These are phyloP conservation scores for Neolamprologus longior DNA, from an alignment of 2,113 vertebrate genomes.

Conservation along the genomic window DNA sequence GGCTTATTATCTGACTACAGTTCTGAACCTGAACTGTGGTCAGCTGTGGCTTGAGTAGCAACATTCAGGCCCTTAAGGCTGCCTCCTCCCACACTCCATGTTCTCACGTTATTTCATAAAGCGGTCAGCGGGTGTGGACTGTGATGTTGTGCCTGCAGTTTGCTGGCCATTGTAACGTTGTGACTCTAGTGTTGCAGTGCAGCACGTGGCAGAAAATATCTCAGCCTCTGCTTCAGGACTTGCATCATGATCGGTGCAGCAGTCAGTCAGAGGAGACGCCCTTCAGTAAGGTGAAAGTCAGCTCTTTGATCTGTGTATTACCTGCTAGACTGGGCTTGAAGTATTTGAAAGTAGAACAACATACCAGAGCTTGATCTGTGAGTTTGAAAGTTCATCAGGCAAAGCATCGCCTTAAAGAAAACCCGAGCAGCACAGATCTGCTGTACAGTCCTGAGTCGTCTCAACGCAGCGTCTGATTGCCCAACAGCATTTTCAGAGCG, in stretches of 20 bases:
- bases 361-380: neutral
- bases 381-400: neutral
- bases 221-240: neutral
- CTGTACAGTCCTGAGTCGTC: neutral
- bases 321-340: neutral
- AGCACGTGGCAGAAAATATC: neutral
- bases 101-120: neutral
- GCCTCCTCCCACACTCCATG: neutral
- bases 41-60: neutral
- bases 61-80: neutral
- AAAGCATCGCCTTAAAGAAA: neutral
- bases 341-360: neutral
- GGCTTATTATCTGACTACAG: neutral
- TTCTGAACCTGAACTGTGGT: neutral
- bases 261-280: neutral
- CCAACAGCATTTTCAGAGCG: neutral
- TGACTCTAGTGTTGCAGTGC: neutral
- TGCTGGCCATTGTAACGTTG: neutral
- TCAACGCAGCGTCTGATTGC: neutral
- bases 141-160: neutral
- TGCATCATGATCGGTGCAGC: neutral
- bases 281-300: neutral
- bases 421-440: neutral
- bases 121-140: rapidly evolving
- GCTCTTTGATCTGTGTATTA: neutral